A percentile compares a stretch with the other conserved stretches of the same genome.
phyloP scores from a whole-genome alignment of 2,113 vertebrate species.

The Dicentrarchus labrax region DNA sequence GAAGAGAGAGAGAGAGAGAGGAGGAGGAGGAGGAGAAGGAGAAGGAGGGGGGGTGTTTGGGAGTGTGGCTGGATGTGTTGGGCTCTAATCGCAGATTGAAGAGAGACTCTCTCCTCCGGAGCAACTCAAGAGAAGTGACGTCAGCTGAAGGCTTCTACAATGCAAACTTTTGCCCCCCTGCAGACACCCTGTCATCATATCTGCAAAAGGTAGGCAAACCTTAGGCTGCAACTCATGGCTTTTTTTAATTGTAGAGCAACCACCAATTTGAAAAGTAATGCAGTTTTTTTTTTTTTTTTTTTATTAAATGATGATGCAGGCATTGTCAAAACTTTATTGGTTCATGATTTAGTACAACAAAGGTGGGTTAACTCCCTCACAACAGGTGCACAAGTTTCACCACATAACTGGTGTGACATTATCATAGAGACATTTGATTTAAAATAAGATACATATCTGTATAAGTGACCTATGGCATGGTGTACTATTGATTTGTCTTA shows the following conservation, averaged over 20 bases:
- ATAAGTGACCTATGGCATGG: no score
- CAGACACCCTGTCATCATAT: not conserved
- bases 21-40: no score
- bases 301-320: not conserved
- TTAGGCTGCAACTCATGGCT: not conserved
- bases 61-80: slow-evolving; percentile 50
- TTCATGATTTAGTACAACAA: not conserved
- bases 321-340: not conserved
- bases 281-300: no score
- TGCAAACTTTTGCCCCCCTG: slow-evolving; percentile 80
- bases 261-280: not conserved
- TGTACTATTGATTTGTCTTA: no score
- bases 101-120: slow-evolving; percentile 83
- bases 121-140: slow-evolving; percentile 86
- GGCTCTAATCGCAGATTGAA: slow-evolving; percentile 80
- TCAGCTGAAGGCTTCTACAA: slow-evolving; percentile 85
- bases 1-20: no score
- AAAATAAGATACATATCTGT: no score
- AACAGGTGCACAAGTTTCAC: not conserved
- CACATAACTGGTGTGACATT: no score
- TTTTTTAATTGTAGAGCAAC: no score
- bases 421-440: not conserved
- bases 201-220: no score
- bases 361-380: not conserved
- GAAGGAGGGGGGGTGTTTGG: slow-evolving; percentile 3